Conservation (phyloP, 2,888 invertebrate species). For the Stenichneumon culpator region DNA sequence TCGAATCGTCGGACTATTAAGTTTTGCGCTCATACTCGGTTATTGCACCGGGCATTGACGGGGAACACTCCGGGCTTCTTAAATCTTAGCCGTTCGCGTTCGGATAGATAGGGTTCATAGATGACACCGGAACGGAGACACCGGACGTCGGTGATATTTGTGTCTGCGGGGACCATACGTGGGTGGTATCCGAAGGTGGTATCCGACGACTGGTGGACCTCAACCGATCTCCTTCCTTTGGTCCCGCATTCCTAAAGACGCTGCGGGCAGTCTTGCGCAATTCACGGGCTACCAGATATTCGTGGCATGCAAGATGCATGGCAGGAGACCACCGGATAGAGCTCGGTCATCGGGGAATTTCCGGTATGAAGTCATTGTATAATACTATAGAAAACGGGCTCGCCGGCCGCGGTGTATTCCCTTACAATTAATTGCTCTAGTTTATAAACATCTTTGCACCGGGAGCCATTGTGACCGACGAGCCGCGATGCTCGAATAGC, state of each 20-base stretch:
- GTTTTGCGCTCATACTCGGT: neutral
- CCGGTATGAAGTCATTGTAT: conserved; percentile 38
- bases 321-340: conserved; percentile 42
- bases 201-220: neutral
- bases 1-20: neutral
- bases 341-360: conserved; percentile 46
- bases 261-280: conserved; percentile 75
- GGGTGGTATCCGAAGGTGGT: neutral
- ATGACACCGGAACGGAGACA: neutral
- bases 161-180: neutral
- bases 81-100: neutral
- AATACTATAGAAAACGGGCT: conserved; percentile 73
- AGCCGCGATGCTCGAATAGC: conserved; percentile 69
- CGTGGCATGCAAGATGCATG: conserved; percentile 75
- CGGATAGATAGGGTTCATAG: neutral
- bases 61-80: neutral
- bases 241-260: conserved; percentile 78
- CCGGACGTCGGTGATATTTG: neutral
- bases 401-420: conserved; percentile 53
- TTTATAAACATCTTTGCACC: conserved; percentile 79
- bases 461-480: conserved; percentile 69
- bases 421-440: conserved; percentile 81
- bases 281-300: conserved; percentile 79
- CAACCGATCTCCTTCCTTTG: neutral
- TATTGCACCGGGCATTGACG: neutral